Conservation (phyloP, 2,888 invertebrate genomes). For the Sminthurides aquaticus region DNA sequence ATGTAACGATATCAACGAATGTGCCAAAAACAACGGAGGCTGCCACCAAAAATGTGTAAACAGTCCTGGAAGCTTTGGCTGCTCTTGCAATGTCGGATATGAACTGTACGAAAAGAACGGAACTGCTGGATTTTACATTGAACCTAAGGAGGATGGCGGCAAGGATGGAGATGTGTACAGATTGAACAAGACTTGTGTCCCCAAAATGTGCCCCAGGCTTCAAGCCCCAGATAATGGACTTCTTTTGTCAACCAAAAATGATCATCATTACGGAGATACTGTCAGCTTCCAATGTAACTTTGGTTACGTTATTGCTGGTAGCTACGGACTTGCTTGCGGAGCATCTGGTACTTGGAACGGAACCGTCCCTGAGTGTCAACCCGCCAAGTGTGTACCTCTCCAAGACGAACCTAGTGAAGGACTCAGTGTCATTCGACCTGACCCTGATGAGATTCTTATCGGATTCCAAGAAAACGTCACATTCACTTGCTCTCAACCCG, state of each 20-base stretch:
- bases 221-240: conserved; percentile 76
- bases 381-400: conserved; percentile 81
- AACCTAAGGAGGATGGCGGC: conserved; percentile 73
- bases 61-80: conserved; percentile 76
- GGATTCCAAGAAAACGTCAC: conserved; percentile 88
- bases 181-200: conserved; percentile 80
- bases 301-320: conserved; percentile 85
- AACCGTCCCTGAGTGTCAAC: conserved; percentile 83
- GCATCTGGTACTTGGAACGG: conserved; percentile 91
- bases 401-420: conserved; percentile 85
- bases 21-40: conserved; percentile 75
- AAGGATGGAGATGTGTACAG: conserved; percentile 82
- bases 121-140: conserved; percentile 77
- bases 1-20: conserved; percentile 83
- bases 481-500: conserved; percentile 68
- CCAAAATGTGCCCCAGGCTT: conserved; percentile 76
- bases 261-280: conserved; percentile 82
- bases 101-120: conserved; percentile 79
- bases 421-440: conserved; percentile 65
- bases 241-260: conserved; percentile 68
- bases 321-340: conserved; percentile 74
- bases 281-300: conserved; percentile 89
- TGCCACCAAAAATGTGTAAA: conserved; percentile 91
- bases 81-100: conserved; percentile 83
- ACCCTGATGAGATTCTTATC: conserved; percentile 73